Percentiles rank a stretch among this genome's conserved stretches.
phyloP scores from a whole-genome alignment of 2,113 vertebrate species.

The Callorhinus ursinus region DNA sequence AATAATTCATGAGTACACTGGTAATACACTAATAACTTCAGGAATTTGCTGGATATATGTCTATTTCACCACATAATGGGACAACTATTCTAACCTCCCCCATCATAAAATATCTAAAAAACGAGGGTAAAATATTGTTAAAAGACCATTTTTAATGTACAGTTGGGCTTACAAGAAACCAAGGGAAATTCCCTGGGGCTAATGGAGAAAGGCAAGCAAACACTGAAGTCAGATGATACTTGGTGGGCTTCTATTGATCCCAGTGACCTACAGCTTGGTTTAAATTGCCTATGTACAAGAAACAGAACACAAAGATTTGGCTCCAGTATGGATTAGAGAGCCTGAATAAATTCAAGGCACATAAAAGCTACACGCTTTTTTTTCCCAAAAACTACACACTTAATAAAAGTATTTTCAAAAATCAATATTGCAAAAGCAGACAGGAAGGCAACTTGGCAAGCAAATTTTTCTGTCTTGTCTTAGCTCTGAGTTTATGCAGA shows the following conservation, averaged over 20 bases:
- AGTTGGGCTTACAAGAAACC: neutral
- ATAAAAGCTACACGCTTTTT: neutral
- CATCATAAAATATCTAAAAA: neutral
- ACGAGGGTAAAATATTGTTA: neutral
- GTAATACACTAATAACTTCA: neutral
- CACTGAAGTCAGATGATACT: neutral
- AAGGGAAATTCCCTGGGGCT: neutral
- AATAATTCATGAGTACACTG: neutral
- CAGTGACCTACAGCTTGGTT: neutral
- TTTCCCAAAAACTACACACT: neutral
- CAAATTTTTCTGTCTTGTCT: neutral
- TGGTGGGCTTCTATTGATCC: neutral
- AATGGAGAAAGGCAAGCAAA: neutral
- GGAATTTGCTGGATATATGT: neutral
- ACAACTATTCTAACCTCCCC: neutral
- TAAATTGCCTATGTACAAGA: neutral
- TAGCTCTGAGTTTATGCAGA: neutral
- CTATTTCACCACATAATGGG: neutral
- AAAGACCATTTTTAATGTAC: neutral
- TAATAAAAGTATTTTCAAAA: constrained; percentile 17
- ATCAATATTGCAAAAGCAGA: neutral
- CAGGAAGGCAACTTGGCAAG: neutral
- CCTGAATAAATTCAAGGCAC: neutral
- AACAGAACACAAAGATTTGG: constrained; percentile 10
- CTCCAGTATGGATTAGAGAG: neutral